Base-by-base conservation (phyloP, 2,888 invertebrate genomes). In the Sarcophaga caerulescens region DNA sequence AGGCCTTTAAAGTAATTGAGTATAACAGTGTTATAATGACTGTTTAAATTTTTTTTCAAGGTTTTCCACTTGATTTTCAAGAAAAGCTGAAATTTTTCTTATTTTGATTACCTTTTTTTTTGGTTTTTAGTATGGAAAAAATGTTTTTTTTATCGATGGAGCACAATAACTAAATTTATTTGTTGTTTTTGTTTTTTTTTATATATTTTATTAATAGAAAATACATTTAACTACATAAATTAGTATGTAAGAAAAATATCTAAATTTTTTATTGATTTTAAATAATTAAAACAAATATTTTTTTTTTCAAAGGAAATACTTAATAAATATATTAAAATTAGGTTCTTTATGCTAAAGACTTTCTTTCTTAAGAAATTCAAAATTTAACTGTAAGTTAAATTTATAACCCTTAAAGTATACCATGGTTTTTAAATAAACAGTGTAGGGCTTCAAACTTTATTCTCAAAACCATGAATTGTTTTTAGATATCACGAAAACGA, bases 161-260 rank as follows among this genome's bases (percentile, higher is more conserved):
- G 52, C 17, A 52, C 35, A 35, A 10, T 35, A 35, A 35, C 35
- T 35, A 35, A 35, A 8, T 35, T 35, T 35, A 35, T 8, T 35
- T 8, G 0, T 35, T n/a, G n/a, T n/a, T n/a, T n/a, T n/a, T n/a
- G n/a, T n/a, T n/a, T n/a, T 35, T 8, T 6, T 10, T 68, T 59
- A 21, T 45, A n/a, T 68, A 6, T 52, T 52, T 35, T 23, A n/a
- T 60, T 25, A 68, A 60, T 68, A 5, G 52, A 45, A 45, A 77
- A 47, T 68, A 77, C 68, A 77, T 69, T 77, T 77, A 77, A 25
- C 59, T 77, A 60, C 25, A 70, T 14, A 69, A 69, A 69, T 68
- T 21, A 35, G 47, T 76, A 57, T 17, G 17, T 19, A 59, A 21
- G 66, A 59, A 21, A 77, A 65, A 25, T 45, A 19, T 62, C 47